phyloP scores from a whole-genome alignment of 2,888 invertebrate genomes.

The Tetropium fuscum region DNA sequence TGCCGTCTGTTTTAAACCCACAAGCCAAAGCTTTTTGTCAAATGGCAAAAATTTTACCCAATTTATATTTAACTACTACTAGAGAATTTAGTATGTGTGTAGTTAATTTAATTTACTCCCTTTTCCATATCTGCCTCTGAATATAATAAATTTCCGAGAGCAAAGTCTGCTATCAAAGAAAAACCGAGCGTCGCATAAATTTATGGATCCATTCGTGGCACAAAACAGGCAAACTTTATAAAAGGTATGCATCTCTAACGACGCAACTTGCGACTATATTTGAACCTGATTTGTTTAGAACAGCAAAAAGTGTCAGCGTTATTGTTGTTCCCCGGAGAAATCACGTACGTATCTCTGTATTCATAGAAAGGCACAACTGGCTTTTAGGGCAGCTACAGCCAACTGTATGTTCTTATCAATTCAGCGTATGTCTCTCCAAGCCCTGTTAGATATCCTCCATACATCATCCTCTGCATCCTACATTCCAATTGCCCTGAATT shows the following conservation, averaged over 20 bases:
- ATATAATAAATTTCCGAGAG: no score
- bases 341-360: constrained; percentile 48
- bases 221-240: not conserved
- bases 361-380: constrained; percentile 40
- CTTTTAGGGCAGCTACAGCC: constrained; percentile 23
- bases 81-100: no score
- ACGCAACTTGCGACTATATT: constrained; percentile 19
- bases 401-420: constrained; percentile 45
- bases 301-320: constrained; percentile 47
- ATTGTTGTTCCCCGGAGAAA: constrained; percentile 50
- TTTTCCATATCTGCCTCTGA: no score
- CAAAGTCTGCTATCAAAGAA: not conserved
- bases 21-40: no score
- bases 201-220: not conserved
- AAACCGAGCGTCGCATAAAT: not conserved
- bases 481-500: constrained; percentile 1
- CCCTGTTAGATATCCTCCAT: constrained; percentile 17
- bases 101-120: no score
- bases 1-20: no score
- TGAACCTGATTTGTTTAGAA: constrained; percentile 38
- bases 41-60: no score
- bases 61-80: no score
- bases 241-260: not conserved
- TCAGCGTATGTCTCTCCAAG: constrained; percentile 38
- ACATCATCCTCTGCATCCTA: constrained; percentile 19